phyloP scores from a whole-genome alignment of 2,888 invertebrate species.

The Ormyrus labotus region DNA sequence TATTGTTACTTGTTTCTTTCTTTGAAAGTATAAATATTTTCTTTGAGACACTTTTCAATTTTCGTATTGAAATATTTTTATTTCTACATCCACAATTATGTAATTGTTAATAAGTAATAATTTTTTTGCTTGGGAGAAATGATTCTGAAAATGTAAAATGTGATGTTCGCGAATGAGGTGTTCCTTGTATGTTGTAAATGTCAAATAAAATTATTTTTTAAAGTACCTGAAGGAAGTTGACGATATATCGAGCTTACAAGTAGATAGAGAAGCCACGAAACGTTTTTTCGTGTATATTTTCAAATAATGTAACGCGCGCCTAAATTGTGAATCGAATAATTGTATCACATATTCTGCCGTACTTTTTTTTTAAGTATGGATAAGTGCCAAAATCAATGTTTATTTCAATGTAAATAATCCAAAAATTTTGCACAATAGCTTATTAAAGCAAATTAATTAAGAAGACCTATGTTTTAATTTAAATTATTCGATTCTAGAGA shows the following conservation, averaged over 20 bases:
- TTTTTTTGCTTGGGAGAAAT: slow-evolving; percentile 17
- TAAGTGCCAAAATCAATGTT: slow-evolving; percentile 53
- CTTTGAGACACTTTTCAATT: neutral
- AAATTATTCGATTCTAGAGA: slow-evolving; percentile 14
- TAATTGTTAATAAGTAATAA: slow-evolving; percentile 30
- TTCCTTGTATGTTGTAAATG: slow-evolving; percentile 37
- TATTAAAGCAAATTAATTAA: slow-evolving; percentile 1
- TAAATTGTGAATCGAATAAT: slow-evolving; percentile 45
- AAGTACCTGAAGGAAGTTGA: slow-evolving; percentile 52
- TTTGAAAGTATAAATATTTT: neutral
- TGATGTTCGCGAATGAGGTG: neutral
- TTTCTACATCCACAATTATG: slow-evolving; percentile 1
- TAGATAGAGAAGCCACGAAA: slow-evolving; percentile 45
- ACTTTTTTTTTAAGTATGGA: slow-evolving; percentile 30
- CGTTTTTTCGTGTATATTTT: slow-evolving; percentile 48
- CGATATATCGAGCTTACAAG: slow-evolving; percentile 55
- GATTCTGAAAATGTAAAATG: slow-evolving; percentile 7
- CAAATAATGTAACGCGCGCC: slow-evolving; percentile 42
- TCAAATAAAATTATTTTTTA: slow-evolving; percentile 34
- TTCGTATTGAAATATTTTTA: neutral
- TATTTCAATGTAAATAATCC: slow-evolving; percentile 51
- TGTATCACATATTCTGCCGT: slow-evolving; percentile 29
- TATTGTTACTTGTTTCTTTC: neutral
- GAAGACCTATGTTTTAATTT: slow-evolving; percentile 5
- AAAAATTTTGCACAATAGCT: slow-evolving; percentile 42